Conservation (phyloP, 2,888 invertebrate genomes). For the Agriotes lineatus region DNA sequence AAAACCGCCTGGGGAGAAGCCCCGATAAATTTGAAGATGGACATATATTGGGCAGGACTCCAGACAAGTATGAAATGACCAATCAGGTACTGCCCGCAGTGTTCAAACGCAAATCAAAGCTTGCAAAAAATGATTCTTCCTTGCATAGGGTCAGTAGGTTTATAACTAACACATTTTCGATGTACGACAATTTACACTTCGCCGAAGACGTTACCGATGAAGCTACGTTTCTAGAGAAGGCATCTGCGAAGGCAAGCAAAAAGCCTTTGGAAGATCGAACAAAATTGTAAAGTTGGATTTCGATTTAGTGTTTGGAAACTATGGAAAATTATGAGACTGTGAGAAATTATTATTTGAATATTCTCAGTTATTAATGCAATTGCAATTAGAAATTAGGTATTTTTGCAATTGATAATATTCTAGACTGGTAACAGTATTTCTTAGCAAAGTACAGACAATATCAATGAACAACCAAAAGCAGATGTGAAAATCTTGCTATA, state of each 20-base stretch:
- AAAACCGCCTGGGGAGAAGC: constrained; percentile 11
- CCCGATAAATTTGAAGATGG: not conserved
- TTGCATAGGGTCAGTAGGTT: constrained; percentile 31
- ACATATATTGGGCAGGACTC: constrained; percentile 1
- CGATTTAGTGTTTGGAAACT: too few relatives aligned
- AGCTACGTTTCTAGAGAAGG: constrained; percentile 29
- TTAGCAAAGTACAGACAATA: not conserved
- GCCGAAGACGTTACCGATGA: constrained; percentile 26
- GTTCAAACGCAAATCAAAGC: constrained; percentile 21
- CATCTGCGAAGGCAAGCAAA: not conserved
- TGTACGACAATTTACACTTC: constrained; percentile 34
- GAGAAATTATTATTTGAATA: not conserved
- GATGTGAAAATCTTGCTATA: too few relatives aligned
- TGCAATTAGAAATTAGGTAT: not conserved
- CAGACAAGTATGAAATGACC: not conserved
- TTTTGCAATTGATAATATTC: not conserved
- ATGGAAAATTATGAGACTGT: not conserved
- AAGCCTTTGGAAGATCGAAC: constrained; percentile 32
- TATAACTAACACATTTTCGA: constrained; percentile 26
- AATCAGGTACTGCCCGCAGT: constrained; percentile 10
- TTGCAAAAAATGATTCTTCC: constrained; percentile 37
- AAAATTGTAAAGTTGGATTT: constrained; percentile 29
- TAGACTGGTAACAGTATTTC: not conserved
- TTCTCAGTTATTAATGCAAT: not conserved
- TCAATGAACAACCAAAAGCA: too few relatives aligned